Conservation (phyloP, 64 coral and sea anemone species). For the Pachyseris speciosa region DNA sequence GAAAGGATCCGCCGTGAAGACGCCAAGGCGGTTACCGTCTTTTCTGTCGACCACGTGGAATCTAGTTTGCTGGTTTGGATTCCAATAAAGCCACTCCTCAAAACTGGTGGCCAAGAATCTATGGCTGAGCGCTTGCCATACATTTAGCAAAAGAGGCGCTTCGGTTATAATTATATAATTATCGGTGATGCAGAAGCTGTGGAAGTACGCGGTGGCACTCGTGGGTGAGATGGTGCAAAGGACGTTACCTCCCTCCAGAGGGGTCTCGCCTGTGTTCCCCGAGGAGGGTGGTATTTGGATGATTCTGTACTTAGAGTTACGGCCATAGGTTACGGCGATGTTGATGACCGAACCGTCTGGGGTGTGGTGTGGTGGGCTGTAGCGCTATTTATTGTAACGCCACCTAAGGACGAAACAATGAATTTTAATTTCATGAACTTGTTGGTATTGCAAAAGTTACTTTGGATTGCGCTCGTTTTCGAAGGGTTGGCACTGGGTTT, state of each 20-base stretch:
- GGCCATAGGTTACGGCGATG: constrained; percentile 30
- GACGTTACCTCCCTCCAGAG: constrained; percentile 71
- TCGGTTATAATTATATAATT: constrained; percentile 85
- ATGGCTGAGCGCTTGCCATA: constrained; percentile 21
- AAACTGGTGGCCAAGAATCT: constrained; percentile 33
- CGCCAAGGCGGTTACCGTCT: constrained; percentile 37
- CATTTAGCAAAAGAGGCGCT: constrained; percentile 50
- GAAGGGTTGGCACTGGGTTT: too few species aligned
- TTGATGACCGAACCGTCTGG: constrained; percentile 78
- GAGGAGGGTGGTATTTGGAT: constrained; percentile 69
- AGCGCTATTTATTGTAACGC: background rate
- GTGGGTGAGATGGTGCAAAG: constrained; percentile 68
- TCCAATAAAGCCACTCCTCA: constrained; percentile 70
- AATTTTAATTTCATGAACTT: too few species aligned
- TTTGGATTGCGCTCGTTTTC: too few species aligned
- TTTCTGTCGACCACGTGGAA: constrained; percentile 82
- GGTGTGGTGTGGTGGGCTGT: constrained; percentile 76
- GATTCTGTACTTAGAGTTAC: constrained; percentile 48
- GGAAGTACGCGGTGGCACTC: constrained; percentile 58
- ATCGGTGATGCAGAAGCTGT: constrained; percentile 95
- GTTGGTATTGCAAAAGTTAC: too few species aligned
- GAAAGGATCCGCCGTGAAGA: constrained; percentile 67
- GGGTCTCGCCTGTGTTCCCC: constrained; percentile 14
- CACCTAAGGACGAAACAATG: too few species aligned
- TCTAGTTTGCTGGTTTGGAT: constrained; percentile 38